Conservation (phyloP, 2,888 invertebrate genomes). For the Lasiommata megera region DNA sequence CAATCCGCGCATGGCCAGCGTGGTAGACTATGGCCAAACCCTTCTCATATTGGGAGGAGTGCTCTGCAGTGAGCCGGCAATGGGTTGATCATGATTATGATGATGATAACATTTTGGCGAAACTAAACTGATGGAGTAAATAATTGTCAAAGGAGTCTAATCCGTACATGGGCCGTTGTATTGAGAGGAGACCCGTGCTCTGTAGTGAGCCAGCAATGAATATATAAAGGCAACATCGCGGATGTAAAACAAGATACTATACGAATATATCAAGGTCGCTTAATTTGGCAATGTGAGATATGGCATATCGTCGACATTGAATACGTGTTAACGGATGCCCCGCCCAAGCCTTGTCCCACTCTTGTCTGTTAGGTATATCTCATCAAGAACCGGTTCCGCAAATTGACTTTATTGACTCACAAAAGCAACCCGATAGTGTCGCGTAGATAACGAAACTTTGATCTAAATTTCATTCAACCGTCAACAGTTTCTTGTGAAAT, state of each 20-base stretch:
- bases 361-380: slow-evolving; percentile 15
- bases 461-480: slow-evolving; percentile 9
- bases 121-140: too few species aligned
- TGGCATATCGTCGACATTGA: slow-evolving; percentile 45
- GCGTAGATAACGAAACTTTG: slow-evolving; percentile 24
- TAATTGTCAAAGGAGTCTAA: too few species aligned
- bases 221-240: slow-evolving; percentile 27
- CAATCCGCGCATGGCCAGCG: too few species aligned
- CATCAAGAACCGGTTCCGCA: slow-evolving; percentile 26
- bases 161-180: too few species aligned
- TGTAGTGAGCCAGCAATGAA: too few species aligned
- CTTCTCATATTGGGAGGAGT: too few species aligned
- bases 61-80: too few species aligned
- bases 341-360: slow-evolving; percentile 25
- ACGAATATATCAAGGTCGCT: slow-evolving; percentile 52
- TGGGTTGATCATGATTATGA: too few species aligned
- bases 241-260: slow-evolving; percentile 31
- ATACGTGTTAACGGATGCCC: slow-evolving; percentile 37
- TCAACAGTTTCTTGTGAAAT: slow-evolving; percentile 3
- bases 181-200: too few species aligned
- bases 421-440: slow-evolving; percentile 13
- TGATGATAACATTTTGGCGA: too few species aligned
- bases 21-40: too few species aligned
- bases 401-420: slow-evolving; percentile 25
- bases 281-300: slow-evolving; percentile 35